Evolutionary conservation across 2,797 vertebrate genomes (phyloP).

Genomic region (Gobio occitaniae): DNA sequence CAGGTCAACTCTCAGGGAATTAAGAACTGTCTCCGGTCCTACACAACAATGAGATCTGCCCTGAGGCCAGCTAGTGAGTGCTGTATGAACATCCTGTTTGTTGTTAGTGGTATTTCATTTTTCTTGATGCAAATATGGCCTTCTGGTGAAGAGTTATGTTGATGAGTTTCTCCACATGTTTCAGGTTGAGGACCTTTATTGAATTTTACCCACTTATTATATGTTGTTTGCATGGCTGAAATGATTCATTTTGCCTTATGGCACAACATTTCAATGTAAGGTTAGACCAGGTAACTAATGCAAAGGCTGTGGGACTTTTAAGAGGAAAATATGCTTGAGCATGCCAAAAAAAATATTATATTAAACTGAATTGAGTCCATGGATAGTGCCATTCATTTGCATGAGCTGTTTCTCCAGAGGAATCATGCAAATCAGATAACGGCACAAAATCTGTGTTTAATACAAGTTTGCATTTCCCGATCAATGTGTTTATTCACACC

Average conservation of each 20-base stretch:
- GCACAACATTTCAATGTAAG: neutral
- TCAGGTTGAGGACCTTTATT: conserved; percentile 4
- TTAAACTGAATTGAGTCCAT: neutral
- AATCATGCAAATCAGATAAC: neutral
- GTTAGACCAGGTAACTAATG: conserved; percentile 2
- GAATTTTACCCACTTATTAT: conserved; percentile 1
- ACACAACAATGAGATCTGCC: conserved; percentile 14
- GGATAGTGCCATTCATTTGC: neutral
- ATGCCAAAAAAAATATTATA: neutral
- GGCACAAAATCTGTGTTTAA: neutral
- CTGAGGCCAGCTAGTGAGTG: neutral
- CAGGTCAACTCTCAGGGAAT: conserved; percentile 43
- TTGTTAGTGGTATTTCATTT: neutral
- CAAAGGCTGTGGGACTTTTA: conserved; percentile 11
- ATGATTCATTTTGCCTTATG: neutral
- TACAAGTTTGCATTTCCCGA: neutral
- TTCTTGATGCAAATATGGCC: neutral
- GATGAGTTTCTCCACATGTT: conserved; percentile 3
- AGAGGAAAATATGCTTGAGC: neutral
- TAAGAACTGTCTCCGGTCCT: neutral
- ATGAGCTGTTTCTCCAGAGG: neutral
- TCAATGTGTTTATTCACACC: neutral
- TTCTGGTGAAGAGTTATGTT: neutral
- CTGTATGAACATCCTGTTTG: conserved; percentile 3
- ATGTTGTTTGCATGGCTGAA: neutral